A percentile compares a stretch with the other conserved stretches of the same genome.
Conservation (phyloP, 1,140 invertebrate genomes). For the Chrysopa pallens region DNA sequence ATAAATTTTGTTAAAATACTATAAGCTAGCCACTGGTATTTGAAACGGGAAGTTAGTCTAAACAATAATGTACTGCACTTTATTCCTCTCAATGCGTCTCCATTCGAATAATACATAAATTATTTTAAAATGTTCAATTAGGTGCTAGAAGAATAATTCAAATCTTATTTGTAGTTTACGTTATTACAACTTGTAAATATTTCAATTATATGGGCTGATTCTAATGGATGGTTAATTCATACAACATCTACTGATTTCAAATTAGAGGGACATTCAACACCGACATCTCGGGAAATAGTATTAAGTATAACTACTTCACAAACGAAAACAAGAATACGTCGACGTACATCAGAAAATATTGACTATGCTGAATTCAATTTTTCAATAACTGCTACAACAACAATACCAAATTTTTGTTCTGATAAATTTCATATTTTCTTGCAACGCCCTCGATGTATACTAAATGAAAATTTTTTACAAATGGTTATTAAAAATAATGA, state of each 20-base stretch:
- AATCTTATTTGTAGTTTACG: slow-evolving; percentile 41
- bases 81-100: too few species aligned
- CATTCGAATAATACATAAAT: too few species aligned
- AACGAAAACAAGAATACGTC: slow-evolving; percentile 13
- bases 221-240: slow-evolving; percentile 55
- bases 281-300: slow-evolving; percentile 37
- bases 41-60: too few species aligned
- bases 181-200: slow-evolving; percentile 71
- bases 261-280: slow-evolving; percentile 56
- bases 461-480: slow-evolving; percentile 4
- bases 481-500: slow-evolving; percentile 5
- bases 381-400: slow-evolving; percentile 52
- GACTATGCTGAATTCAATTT: slow-evolving; percentile 51
- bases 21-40: too few species aligned
- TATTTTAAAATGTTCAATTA: too few species aligned
- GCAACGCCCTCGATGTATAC: slow-evolving; percentile 2
- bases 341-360: slow-evolving; percentile 19
- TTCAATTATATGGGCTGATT: slow-evolving; percentile 43
- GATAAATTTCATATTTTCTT: background rate
- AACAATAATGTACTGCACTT: too few species aligned
- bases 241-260: slow-evolving; percentile 55
- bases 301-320: slow-evolving; percentile 28
- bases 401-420: slow-evolving; percentile 20
- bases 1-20: too few species aligned
- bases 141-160: too few species aligned